Percentiles rank a stretch among this genome's conserved stretches.
These are phyloP conservation scores for Aegypius monachus DNA, from an alignment of 2,113 vertebrate genomes.

Conservation along the genomic window DNA sequence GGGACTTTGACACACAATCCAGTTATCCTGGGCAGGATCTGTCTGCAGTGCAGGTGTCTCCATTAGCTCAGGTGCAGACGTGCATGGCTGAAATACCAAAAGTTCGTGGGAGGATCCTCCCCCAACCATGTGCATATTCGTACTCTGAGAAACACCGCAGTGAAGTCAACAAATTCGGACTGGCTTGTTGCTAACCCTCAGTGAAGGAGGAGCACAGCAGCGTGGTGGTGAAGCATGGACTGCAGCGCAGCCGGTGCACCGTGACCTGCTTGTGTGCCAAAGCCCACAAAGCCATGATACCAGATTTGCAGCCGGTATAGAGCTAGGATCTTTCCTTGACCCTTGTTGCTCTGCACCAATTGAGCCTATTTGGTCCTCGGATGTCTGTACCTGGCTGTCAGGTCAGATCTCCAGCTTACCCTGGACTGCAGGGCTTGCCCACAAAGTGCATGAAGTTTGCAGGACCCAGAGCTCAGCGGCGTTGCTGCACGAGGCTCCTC, in stretches of 20 bases:
- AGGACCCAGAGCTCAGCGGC: fast-evolving
- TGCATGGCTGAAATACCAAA: fast-evolving
- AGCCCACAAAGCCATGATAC: neutral
- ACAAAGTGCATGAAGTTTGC: neutral
- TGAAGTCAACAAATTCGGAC: neutral
- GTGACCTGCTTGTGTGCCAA: neutral
- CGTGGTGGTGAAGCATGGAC: neutral
- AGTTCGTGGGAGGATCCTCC: neutral
- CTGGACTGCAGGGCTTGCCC: neutral
- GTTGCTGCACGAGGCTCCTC: neutral
- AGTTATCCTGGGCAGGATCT: neutral
- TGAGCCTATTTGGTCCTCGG: neutral
- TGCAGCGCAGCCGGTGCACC: neutral
- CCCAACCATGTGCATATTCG: neutral
- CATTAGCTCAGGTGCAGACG: neutral
- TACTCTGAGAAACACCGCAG: neutral
- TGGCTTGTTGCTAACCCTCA: neutral
- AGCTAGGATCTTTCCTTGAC: too few relatives aligned
- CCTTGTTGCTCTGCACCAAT: neutral
- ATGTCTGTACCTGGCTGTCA: neutral
- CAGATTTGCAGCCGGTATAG: neutral
- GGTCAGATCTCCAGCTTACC: neutral
- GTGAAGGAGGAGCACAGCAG: neutral
- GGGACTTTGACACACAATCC: neutral
- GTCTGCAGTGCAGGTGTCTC: neutral